Conservation (phyloP, 1,140 invertebrate genomes). For the Luehdorfia chinensis region DNA sequence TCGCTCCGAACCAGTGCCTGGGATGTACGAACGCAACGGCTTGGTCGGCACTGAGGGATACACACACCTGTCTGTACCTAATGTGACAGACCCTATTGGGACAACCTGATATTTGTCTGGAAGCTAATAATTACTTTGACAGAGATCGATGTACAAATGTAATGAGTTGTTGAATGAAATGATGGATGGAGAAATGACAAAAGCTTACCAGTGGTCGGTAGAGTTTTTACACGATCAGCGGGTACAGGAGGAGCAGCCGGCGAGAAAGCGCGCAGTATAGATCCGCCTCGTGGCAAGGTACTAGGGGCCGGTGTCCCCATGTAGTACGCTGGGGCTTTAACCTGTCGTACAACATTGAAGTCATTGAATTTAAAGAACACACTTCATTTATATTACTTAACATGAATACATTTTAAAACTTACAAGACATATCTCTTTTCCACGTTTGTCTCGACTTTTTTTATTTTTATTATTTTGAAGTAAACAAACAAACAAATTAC, state of each 20-base stretch:
- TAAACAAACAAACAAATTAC: too few species aligned
- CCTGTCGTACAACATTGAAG: too few species aligned
- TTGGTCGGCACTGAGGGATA: constrained; percentile 78
- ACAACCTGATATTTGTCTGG: neutral
- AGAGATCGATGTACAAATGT: too few species aligned
- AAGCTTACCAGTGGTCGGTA: constrained; percentile 67
- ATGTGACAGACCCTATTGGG: constrained; percentile 10
- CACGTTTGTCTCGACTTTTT: too few species aligned
- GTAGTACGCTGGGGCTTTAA: constrained; percentile 78
- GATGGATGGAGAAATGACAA: neutral
- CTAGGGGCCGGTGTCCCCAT: constrained; percentile 78
- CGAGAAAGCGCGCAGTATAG: constrained; percentile 83
- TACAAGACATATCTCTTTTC: too few species aligned
- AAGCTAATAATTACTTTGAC: too few species aligned
- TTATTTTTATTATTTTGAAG: too few species aligned
- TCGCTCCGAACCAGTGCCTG: constrained; percentile 73
- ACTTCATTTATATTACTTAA: too few species aligned
- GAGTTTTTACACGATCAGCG: constrained; percentile 76
- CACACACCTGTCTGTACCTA: constrained; percentile 49
- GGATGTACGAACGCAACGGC: constrained; percentile 79
- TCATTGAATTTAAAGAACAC: too few species aligned
- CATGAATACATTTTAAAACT: too few species aligned
- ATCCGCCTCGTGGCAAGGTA: constrained; percentile 80
- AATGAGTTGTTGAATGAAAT: too few species aligned
- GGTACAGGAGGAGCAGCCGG: constrained; percentile 79